These are phyloP conservation scores for Araneus ventricosus DNA, from an alignment of 1,140 invertebrate genomes.

Conservation along the genomic window DNA sequence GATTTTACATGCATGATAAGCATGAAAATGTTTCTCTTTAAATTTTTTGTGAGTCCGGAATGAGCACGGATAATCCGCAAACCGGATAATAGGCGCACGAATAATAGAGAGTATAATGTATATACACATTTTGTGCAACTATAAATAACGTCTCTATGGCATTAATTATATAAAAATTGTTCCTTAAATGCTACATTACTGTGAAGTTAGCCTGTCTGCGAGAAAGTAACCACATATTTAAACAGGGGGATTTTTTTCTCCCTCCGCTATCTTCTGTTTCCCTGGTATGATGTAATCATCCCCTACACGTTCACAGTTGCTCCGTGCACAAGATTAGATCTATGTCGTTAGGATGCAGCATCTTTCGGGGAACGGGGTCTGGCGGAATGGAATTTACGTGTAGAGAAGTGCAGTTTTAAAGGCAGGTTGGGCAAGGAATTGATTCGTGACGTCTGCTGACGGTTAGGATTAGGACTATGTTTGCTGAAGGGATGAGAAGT, in stretches of 20 bases:
- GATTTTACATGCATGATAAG: no score
- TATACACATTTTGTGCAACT: no score
- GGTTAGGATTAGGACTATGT: neutral
- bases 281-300: conserved; percentile 40
- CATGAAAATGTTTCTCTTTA: no score
- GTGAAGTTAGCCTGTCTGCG: conserved; percentile 4
- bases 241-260: neutral
- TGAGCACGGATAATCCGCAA: no score
- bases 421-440: neutral
- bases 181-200: no score
- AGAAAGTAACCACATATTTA: neutral
- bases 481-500: neutral
- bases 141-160: no score
- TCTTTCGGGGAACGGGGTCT: neutral
- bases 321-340: conserved; percentile 33
- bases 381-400: neutral
- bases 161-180: no score
- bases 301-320: conserved; percentile 35
- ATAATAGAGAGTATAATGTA: no score
- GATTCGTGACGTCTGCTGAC: conserved; percentile 19
- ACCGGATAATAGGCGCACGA: no score
- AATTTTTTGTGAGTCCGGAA: no score
- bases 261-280: conserved; percentile 22
- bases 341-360: conserved; percentile 4
- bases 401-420: neutral